Percentiles rank a stretch among this genome's conserved stretches.
These are phyloP conservation scores for Trematocara unimaculatum DNA, from an alignment of 2,113 vertebrate species.

Conservation along the genomic window DNA sequence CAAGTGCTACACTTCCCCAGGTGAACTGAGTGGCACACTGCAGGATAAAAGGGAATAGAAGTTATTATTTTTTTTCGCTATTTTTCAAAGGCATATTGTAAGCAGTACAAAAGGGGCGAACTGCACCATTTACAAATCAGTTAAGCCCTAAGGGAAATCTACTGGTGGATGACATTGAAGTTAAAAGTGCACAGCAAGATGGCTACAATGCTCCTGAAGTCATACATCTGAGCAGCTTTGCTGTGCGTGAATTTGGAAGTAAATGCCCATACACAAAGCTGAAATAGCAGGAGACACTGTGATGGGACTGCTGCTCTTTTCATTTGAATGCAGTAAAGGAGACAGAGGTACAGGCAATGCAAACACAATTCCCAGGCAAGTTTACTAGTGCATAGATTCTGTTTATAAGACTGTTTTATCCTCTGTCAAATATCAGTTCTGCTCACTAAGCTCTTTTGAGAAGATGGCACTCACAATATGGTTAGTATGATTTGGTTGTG, in stretches of 20 bases:
- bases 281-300: background rate
- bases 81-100: constrained; percentile 68
- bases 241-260: constrained; percentile 7
- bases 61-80: constrained; percentile 39
- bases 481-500: constrained; percentile 12
- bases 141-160: constrained; percentile 57
- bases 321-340: constrained; percentile 16
- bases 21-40: constrained; percentile 42
- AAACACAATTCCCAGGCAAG: constrained; percentile 18
- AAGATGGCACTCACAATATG: constrained; percentile 31
- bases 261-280: background rate
- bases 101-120: constrained; percentile 56
- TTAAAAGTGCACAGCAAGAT: constrained; percentile 52
- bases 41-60: constrained; percentile 63
- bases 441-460: constrained; percentile 51
- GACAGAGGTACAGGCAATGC: background rate
- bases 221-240: constrained; percentile 19
- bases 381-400: constrained; percentile 36
- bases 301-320: constrained; percentile 1
- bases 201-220: constrained; percentile 31
- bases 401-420: constrained; percentile 41
- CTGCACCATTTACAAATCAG: constrained; percentile 62
- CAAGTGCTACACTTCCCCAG: constrained; percentile 59
- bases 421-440: constrained; percentile 49
- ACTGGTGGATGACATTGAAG: constrained; percentile 70